Conservation (phyloP, 2,888 invertebrate genomes). For the Philaethria dido region DNA sequence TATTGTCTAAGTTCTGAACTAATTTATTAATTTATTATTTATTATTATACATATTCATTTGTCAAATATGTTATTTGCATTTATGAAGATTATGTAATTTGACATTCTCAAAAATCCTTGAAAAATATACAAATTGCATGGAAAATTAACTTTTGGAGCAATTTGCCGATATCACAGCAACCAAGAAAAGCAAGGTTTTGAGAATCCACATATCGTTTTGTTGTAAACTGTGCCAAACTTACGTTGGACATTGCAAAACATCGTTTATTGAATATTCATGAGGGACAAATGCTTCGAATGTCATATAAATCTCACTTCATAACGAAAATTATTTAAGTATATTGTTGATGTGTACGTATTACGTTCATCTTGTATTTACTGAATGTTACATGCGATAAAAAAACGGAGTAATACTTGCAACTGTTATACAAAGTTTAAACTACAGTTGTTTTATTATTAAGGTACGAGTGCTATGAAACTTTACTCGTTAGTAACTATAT, state of each 20-base stretch:
- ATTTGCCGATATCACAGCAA: background rate
- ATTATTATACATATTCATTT: background rate
- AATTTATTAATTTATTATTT: background rate
- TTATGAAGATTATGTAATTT: background rate
- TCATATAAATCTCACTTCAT: conserved; percentile 22
- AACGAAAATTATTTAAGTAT: conserved; percentile 7
- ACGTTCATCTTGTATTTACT: background rate
- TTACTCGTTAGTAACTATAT: conserved; percentile 8
- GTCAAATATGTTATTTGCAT: background rate
- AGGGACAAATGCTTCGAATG: conserved; percentile 21
- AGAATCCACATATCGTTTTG: conserved; percentile 16
- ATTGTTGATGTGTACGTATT: too few species aligned
- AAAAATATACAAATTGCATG: conserved; percentile 15
- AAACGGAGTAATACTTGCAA: background rate
- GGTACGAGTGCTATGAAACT: conserved; percentile 8
- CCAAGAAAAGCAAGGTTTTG: background rate
- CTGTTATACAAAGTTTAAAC: conserved; percentile 7
- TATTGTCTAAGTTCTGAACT: conserved; percentile 46
- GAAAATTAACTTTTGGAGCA: background rate
- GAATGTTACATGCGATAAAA: background rate
- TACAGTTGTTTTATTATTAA: conserved; percentile 6
- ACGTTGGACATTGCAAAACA: conserved; percentile 23
- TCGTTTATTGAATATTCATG: conserved; percentile 37
- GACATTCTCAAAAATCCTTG: background rate
- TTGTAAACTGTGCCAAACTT: conserved; percentile 9